phyloP scores from a whole-genome alignment of 2,113 vertebrate genomes.

The Paramisgurnus dabryanus region DNA sequence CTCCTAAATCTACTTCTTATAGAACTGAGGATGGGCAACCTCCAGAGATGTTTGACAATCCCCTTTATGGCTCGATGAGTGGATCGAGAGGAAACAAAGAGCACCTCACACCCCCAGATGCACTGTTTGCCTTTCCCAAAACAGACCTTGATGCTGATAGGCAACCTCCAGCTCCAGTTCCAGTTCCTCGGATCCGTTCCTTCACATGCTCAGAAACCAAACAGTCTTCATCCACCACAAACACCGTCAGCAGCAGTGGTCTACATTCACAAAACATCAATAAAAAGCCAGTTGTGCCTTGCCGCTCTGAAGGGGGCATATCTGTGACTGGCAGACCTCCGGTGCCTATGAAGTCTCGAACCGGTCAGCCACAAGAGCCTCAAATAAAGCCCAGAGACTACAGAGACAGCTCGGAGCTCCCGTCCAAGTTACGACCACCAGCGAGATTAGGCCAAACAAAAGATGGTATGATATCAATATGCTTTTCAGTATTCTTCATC shows the following conservation, averaged over 20 bases:
- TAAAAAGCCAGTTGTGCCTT: conserved; percentile 83
- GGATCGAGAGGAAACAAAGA: conserved; percentile 74
- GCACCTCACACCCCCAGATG: conserved; percentile 65
- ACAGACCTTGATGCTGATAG: conserved; percentile 74
- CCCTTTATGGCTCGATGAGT: conserved; percentile 83
- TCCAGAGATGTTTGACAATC: conserved; percentile 95
- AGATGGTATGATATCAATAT: conserved; percentile 61
- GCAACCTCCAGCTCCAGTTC: conserved; percentile 73
- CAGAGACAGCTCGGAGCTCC: conserved; percentile 82
- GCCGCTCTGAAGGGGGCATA: conserved; percentile 78
- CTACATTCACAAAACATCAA: conserved; percentile 51
- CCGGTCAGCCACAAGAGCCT: conserved; percentile 73
- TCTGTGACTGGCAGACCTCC: conserved; percentile 73
- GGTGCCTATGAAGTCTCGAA: conserved; percentile 81
- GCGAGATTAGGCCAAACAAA: conserved; percentile 64
- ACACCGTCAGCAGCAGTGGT: background rate
- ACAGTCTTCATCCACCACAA: conserved; percentile 50
- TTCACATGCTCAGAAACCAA: conserved; percentile 84
- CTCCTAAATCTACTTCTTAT: background rate
- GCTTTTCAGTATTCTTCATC: background rate
- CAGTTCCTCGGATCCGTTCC: conserved; percentile 81
- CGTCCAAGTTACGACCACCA: conserved; percentile 68
- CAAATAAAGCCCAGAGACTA: conserved; percentile 80
- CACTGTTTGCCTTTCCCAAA: conserved; percentile 66
- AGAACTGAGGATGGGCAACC: conserved; percentile 70